phyloP scores from a whole-genome alignment of 1,140 invertebrate genomes.

The Drosophila pruinosa region DNA sequence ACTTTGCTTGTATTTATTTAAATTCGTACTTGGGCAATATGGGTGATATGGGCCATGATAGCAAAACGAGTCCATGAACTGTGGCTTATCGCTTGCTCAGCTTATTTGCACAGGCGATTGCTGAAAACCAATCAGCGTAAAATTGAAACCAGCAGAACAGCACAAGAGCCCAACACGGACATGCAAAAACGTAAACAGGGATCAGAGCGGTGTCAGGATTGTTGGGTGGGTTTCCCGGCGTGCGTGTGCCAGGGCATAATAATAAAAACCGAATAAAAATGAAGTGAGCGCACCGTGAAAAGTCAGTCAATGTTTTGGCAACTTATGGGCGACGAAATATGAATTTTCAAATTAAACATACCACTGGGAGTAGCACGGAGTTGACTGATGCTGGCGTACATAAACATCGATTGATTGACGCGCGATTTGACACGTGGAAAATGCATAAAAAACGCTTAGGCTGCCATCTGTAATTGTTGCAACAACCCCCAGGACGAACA shows the following conservation, averaged over 20 bases:
- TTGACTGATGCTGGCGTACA: conserved; percentile 10
- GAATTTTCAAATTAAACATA: conserved; percentile 80
- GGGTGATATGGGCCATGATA: conserved; percentile 25
- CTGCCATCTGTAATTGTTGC: conserved; percentile 73
- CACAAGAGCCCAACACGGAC: conserved; percentile 33
- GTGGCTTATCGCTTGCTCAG: conserved; percentile 74
- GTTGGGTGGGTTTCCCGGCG: not conserved
- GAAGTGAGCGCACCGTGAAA: conserved; percentile 39
- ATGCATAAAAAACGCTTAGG: conserved; percentile 63
- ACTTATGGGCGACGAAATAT: conserved; percentile 66
- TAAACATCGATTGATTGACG: conserved; percentile 75
- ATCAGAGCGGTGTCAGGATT: conserved; percentile 10
- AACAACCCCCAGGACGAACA: conserved; percentile 47
- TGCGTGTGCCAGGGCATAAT: conserved; percentile 68
- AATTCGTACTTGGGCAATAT: conserved; percentile 57
- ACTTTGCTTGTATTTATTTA: conserved; percentile 80
- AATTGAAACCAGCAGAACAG: conserved; percentile 81
- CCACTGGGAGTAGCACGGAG: conserved; percentile 13
- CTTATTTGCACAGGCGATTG: conserved; percentile 82
- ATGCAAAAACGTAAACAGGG: conserved; percentile 55
- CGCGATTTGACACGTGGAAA: conserved; percentile 81
- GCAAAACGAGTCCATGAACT: conserved; percentile 31
- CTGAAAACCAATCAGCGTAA: conserved; percentile 82
- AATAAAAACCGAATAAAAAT: conserved; percentile 74
- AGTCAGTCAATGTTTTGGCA: conserved; percentile 54